phyloP scores from a whole-genome alignment of 2,797 vertebrate species.

The Poeciliopsis gracilis region DNA sequence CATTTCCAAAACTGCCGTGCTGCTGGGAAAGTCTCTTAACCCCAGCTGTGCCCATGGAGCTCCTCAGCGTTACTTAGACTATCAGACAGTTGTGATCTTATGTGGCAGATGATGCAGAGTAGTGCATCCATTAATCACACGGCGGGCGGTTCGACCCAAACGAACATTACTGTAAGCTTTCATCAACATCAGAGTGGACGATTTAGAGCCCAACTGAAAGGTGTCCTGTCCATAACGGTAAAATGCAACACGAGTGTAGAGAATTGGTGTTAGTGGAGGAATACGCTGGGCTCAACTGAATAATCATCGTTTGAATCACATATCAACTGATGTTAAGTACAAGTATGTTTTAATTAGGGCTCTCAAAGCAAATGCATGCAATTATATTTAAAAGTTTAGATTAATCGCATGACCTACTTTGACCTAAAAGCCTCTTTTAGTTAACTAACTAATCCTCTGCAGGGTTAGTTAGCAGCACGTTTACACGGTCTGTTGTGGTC shows the following conservation, averaged over 20 bases:
- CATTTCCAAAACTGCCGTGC: slow-evolving; percentile 8
- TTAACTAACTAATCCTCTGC: too few species aligned
- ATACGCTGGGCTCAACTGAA: background rate
- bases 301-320: background rate
- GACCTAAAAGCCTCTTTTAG: too few species aligned
- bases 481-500: too few species aligned
- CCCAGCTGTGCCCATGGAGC: slow-evolving; percentile 6
- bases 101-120: slow-evolving; percentile 8
- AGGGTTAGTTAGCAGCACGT: too few species aligned
- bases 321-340: background rate
- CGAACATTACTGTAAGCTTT: slow-evolving; percentile 2
- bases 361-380: too few species aligned
- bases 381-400: too few species aligned
- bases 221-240: slow-evolving; percentile 1
- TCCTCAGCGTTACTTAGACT: slow-evolving; percentile 5
- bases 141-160: background rate
- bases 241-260: background rate
- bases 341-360: too few species aligned
- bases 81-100: background rate
- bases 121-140: slow-evolving; percentile 12
- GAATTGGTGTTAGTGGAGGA: background rate
- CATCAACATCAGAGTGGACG: slow-evolving; percentile 9
- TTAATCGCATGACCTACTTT: too few species aligned
- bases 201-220: slow-evolving; percentile 22
- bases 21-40: slow-evolving; percentile 6